A percentile compares a stretch with the other conserved stretches of the same genome.
phyloP scores from a whole-genome alignment of 2,888 invertebrate species.

The Heliothis peltigera region DNA sequence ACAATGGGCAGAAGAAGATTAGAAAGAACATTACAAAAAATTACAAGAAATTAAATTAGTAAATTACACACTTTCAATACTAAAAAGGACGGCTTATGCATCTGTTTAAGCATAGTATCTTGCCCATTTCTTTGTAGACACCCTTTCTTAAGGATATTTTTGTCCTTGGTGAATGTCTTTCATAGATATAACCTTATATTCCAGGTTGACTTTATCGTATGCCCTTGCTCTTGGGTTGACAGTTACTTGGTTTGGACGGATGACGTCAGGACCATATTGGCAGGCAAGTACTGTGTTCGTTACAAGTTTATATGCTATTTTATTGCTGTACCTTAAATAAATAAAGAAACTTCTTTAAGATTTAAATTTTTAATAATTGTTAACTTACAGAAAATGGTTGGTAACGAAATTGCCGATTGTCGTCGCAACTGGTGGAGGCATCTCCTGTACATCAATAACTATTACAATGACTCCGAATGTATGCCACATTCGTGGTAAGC shows the following conservation, averaged over 20 bases:
- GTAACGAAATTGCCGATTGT: conserved; percentile 60
- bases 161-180: no score
- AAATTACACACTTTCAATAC: no score
- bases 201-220: conserved; percentile 68
- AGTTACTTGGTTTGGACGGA: conserved; percentile 70
- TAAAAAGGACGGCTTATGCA: no score
- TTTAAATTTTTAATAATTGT: background rate
- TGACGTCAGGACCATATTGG: conserved; percentile 82
- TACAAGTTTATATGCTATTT: background rate
- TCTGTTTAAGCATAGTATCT: no score
- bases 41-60: no score
- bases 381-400: conserved; percentile 25
- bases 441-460: conserved; percentile 72
- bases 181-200: background rate
- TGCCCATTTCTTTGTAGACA: no score
- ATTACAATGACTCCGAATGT: conserved; percentile 55
- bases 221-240: conserved; percentile 62
- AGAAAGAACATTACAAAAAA: no score
- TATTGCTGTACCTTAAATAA: no score
- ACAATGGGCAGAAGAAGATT: no score
- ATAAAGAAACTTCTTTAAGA: no score
- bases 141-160: no score
- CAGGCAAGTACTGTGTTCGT: conserved; percentile 37
- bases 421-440: conserved; percentile 69
- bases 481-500: conserved; percentile 66